Percentiles rank a stretch among this genome's conserved stretches.
Conservation (phyloP, 2,113 vertebrate genomes). For the Sceloporus tristichus region DNA sequence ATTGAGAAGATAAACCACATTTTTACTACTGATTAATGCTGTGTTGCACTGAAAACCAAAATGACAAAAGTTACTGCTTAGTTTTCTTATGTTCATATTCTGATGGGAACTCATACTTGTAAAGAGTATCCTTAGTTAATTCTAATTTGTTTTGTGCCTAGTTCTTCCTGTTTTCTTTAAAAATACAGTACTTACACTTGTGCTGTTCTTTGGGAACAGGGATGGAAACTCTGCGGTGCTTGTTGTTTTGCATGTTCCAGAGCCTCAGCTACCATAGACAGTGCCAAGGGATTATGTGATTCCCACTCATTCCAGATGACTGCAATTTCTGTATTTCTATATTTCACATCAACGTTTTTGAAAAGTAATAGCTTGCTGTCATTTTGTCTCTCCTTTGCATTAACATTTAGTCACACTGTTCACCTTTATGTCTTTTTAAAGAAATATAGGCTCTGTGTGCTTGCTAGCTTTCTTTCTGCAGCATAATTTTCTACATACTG, state of each 20-base stretch:
- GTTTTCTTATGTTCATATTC: not conserved
- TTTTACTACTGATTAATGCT: not conserved
- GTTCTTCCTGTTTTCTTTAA: not conserved
- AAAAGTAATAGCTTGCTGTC: not conserved
- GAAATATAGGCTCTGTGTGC: not conserved
- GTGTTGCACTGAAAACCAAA: not conserved
- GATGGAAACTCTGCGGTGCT: not conserved
- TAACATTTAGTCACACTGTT: not conserved
- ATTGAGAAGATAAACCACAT: not conserved
- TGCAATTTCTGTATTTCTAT: too few relatives aligned
- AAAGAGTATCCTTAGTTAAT: not conserved
- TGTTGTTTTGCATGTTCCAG: too few relatives aligned
- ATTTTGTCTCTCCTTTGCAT: not conserved
- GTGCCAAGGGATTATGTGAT: too few relatives aligned
- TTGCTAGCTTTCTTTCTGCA: not conserved
- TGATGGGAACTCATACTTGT: not conserved
- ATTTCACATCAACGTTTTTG: not conserved
- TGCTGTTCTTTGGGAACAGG: not conserved
- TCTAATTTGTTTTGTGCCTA: not conserved
- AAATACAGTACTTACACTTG: not conserved
- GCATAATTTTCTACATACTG: not conserved
- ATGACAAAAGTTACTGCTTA: not conserved
- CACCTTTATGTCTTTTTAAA: not conserved
- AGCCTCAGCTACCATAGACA: too few relatives aligned
- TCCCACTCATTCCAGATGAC: too few relatives aligned